These are phyloP conservation scores for Caenorhabditis sp. DNA, from an alignment of 2,888 invertebrate genomes.

Conservation along the genomic window DNA sequence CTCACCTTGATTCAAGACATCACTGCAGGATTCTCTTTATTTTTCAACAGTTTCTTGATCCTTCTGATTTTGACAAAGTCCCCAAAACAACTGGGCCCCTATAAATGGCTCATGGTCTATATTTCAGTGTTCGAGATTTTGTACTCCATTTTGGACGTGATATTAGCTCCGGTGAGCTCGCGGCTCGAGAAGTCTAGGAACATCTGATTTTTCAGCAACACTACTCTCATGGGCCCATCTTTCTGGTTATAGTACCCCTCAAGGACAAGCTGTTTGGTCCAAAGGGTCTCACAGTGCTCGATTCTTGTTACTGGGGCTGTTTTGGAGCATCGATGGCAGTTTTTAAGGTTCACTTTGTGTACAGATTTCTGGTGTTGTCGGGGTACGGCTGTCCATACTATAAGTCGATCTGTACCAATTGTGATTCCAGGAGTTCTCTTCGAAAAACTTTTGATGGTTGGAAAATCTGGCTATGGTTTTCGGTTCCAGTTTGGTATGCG, in stretches of 20 bases:
- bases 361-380: constrained; percentile 17
- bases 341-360: constrained; percentile 46
- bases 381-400: background rate
- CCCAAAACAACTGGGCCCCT: constrained; percentile 32
- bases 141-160: constrained; percentile 38
- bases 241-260: constrained; percentile 5
- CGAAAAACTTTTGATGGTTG: constrained; percentile 11
- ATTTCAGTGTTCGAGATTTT: constrained; percentile 37
- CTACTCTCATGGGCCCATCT: constrained; percentile 16
- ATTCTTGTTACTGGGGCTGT: constrained; percentile 35
- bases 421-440: constrained; percentile 6
- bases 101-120: constrained; percentile 49
- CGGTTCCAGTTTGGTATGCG: constrained; percentile 18
- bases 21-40: constrained; percentile 12
- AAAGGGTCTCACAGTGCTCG: constrained; percentile 3
- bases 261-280: constrained; percentile 13
- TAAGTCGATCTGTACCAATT: too few species aligned
- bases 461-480: constrained; percentile 24
- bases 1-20: constrained; percentile 9
- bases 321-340: constrained; percentile 51
- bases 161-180: constrained; percentile 19
- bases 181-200: background rate
- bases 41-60: constrained; percentile 15
- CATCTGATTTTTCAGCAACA: constrained; percentile 10
- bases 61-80: constrained; percentile 29